phyloP scores from a whole-genome alignment of 2,113 vertebrate genomes.

The Phaethornis superciliosus region DNA sequence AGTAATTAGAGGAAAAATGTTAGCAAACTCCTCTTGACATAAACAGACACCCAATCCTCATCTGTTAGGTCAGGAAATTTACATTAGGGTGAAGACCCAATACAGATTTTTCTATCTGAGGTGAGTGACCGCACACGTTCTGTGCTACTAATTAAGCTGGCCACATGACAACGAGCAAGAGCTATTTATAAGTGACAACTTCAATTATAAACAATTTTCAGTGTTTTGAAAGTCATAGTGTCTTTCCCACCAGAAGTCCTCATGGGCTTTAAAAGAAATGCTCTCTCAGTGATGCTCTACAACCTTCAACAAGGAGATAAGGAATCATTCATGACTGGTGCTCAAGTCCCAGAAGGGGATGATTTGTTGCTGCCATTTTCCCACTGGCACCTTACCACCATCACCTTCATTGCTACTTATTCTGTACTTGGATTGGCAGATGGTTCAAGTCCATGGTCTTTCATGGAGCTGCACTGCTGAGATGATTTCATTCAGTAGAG shows the following conservation, averaged over 20 bases:
- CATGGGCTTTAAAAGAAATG: neutral
- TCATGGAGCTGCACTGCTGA: neutral
- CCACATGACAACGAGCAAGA: neutral
- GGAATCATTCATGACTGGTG: neutral
- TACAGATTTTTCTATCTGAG: conserved; percentile 33
- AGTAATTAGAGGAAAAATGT: conserved; percentile 81
- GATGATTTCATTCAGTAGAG: neutral
- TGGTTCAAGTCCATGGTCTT: neutral
- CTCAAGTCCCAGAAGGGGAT: neutral
- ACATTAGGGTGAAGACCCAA: conserved; percentile 21
- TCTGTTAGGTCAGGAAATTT: conserved; percentile 79
- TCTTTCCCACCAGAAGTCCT: neutral
- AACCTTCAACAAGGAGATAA: rapidly evolving
- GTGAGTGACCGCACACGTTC: neutral
- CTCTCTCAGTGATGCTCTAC: neutral
- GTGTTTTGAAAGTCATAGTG: neutral
- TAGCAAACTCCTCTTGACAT: conserved; percentile 72
- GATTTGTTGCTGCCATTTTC: too few species aligned
- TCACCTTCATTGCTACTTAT: too few species aligned
- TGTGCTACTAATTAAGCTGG: neutral
- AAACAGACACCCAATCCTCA: conserved; percentile 87
- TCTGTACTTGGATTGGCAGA: too few species aligned
- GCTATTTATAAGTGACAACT: neutral
- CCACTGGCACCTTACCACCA: too few species aligned
- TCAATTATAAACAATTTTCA: neutral